Percentiles rank a stretch among this genome's conserved stretches.
These are phyloP conservation scores for Alligator mississippiensis DNA, from an alignment of 2,113 vertebrate species.

Conservation along the genomic window DNA sequence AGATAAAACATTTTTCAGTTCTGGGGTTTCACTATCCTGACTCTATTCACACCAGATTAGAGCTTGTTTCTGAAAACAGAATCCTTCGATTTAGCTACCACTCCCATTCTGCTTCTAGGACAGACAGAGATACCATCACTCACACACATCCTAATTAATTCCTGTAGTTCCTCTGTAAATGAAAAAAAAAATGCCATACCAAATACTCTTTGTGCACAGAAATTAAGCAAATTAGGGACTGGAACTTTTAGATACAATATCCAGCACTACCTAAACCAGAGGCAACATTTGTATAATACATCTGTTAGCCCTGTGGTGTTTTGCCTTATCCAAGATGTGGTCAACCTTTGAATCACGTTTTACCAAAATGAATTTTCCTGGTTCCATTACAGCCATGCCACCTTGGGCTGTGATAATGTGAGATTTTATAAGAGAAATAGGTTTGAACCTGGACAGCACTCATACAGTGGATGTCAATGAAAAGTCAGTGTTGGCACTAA, in stretches of 20 bases:
- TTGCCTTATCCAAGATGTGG: neutral
- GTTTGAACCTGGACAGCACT: neutral
- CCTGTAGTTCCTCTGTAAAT: neutral
- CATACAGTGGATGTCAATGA: neutral
- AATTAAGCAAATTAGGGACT: slow-evolving; percentile 28
- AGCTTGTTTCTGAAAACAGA: neutral
- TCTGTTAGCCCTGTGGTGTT: slow-evolving; percentile 17
- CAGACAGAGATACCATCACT: neutral
- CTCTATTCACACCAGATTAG: neutral
- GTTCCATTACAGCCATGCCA: neutral
- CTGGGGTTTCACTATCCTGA: neutral
- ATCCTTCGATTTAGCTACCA: neutral
- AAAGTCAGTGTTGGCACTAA: neutral
- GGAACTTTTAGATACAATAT: slow-evolving; percentile 33
- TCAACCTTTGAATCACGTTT: slow-evolving; percentile 18
- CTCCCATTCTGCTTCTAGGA: neutral
- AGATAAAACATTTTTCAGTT: neutral
- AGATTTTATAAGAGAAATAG: neutral
- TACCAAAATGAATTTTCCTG: neutral
- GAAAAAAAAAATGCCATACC: neutral
- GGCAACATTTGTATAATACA: slow-evolving; percentile 17
- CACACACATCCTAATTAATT: neutral
- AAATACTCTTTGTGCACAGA: slow-evolving; percentile 22
- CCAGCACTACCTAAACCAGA: slow-evolving; percentile 49
- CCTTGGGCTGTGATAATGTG: neutral